Evolutionary conservation across 2,113 vertebrate genomes (phyloP), one percentile per base, ranked within the genome.

Genomic region (Suricata suricatta): DNA sequence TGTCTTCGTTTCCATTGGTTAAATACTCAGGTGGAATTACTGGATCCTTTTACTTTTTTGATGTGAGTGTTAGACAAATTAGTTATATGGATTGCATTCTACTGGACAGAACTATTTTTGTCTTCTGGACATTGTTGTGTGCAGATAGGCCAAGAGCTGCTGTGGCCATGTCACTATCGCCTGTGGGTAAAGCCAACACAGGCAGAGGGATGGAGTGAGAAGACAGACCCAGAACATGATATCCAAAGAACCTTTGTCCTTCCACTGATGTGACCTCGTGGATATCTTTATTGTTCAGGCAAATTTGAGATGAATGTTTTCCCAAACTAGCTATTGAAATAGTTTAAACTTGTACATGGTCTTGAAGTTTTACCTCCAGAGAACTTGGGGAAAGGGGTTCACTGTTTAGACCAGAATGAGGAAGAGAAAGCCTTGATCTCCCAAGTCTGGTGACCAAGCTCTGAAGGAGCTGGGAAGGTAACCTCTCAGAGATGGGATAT

Each of bases 141-240:
- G 21, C 10, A 93, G 16, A 35, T 2, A 57, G 77, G 82, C 19
- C 0, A 11, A 52, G 41, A 21, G 4, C 10, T 38, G 12, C 29
- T 6, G 3, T 7, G 5, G 31, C 14, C 21, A 1, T 35, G 47
- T 90, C 6, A 5, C 52, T 27, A 0, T 54, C 57, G 41, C 38
- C 64, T 52, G 4, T 15, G 21, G 54, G 83, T 3, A 13, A 64
- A n/a, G 31, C 31, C 0, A 44, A 12, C 10, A 16, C 0, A 17
- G 74, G 77, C 19, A 2, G 93, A 91, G 11, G 38, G 64, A 47
- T 41, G 19, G 69, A 88, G 9, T 5, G 90, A 90, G 47, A 57
- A 19, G 64, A 25, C 5, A 21, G n/a, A 29, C n/a, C n/a, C 29
- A 33, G 52, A 3, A 17, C 19, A 8, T 9, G 15, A 33, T 2